A percentile compares a stretch with the other conserved stretches of the same genome.
Evolutionary conservation across 2,797 vertebrate species (phyloP).

Genomic region (Dryobates pubescens): DNA sequence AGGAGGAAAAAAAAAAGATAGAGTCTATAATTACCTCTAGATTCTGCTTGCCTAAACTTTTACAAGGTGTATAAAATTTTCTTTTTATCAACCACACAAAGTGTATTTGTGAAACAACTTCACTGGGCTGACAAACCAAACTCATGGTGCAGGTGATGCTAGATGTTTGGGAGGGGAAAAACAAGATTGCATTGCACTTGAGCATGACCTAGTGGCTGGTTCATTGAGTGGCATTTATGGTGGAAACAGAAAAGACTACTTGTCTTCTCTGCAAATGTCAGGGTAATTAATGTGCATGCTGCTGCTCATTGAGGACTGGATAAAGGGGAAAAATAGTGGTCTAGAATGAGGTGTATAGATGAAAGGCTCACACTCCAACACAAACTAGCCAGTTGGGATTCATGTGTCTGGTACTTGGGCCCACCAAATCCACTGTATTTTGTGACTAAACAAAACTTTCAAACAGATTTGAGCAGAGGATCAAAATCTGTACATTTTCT

Average conservation of each 20-base stretch:
- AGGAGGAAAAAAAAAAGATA: background rate
- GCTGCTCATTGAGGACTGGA: background rate
- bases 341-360: background rate
- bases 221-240: conserved; percentile 76
- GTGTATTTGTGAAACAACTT: background rate
- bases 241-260: conserved; percentile 56
- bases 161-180: conserved; percentile 46
- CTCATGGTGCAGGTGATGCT: conserved; percentile 43
- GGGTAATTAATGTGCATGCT: conserved; percentile 21
- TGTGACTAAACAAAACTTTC: conserved; percentile 65
- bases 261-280: conserved; percentile 46
- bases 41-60: background rate
- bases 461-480: conserved; percentile 72
- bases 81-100: background rate
- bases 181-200: conserved; percentile 76
- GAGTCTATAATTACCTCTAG: background rate
- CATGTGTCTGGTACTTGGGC: background rate
- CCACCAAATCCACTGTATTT: conserved; percentile 43
- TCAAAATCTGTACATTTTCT: conserved; percentile 57
- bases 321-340: background rate
- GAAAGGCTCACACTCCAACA: background rate
- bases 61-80: background rate
- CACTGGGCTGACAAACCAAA: background rate
- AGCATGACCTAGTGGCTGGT: conserved; percentile 82
- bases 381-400: background rate